Base-by-base conservation (phyloP, 2,113 vertebrate species). In the Apteryx mantelli region DNA sequence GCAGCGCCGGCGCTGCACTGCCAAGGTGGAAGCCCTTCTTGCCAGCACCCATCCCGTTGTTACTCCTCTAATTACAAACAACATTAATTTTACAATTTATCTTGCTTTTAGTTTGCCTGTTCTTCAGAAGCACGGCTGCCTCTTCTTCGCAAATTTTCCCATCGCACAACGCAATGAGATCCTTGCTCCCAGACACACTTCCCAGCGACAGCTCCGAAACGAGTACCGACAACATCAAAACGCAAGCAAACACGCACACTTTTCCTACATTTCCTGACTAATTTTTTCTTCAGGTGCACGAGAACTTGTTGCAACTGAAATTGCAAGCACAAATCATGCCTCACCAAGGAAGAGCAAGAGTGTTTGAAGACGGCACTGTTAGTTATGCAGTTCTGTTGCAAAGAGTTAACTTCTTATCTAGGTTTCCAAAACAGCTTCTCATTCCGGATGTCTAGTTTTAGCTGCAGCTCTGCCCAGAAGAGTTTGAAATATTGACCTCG, bases 1-100 rank as follows among this genome's bases (percentile, higher is more conserved):
- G 88, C 56, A 7, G 20, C 26, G 3, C 0, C 1, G 24, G 74
- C 13, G 5, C 15, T 2, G 1, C 1, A 6, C 38, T 21, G 20
- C 8, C 28, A 18, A 15, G 0, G 2, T 5, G 53, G 61, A 61
- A 75, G 28, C 21, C 68, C 38, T 89, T 65, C 75, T 58, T 25
- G 48, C 56, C 69, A 85, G 14, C 53, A 5, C 74, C 61, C 84
- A 53, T 84, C 60, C 58, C 17, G 36, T 44, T 20, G 9, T 46
- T 79, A n/a, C 53, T 36, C 34, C 38, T 38, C 14, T 46, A 65
- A 80, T 52, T 28, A 64, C 2, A 26, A 81, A 46, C 52, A 80
- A 36, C 26, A 13, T 68, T 9, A 1, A 50, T 40, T 88, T 70
- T 79, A 38, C 10, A 48, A 22, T 66, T 61, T 68, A 5, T 71